These are phyloP conservation scores for Psittacula echo DNA, from an alignment of 2,797 vertebrate genomes.

Conservation along the genomic window DNA sequence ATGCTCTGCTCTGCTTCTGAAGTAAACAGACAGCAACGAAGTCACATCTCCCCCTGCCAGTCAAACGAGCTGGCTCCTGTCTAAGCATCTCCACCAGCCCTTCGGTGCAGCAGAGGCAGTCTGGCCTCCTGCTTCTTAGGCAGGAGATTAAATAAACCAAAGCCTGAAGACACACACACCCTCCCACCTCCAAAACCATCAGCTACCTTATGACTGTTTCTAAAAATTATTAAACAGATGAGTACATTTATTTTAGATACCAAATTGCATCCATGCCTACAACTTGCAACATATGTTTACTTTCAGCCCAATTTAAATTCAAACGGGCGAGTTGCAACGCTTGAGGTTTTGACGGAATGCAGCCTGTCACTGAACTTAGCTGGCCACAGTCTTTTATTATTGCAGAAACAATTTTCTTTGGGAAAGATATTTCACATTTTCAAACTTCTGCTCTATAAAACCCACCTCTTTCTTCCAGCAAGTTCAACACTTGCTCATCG, in stretches of 20 bases:
- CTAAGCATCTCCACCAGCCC: background rate
- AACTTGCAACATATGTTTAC: background rate
- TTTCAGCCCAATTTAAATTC: constrained; percentile 19
- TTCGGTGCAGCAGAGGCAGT: accelerated
- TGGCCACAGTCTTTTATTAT: constrained; percentile 49
- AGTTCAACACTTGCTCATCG: background rate
- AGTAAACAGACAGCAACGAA: background rate
- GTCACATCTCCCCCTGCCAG: accelerated
- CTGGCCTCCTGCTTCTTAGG: background rate
- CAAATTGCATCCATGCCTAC: constrained; percentile 7
- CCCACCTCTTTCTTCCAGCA: constrained; percentile 35
- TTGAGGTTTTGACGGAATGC: constrained; percentile 43
- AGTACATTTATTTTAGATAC: constrained; percentile 11
- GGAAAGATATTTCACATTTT: constrained; percentile 39
- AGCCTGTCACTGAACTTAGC: constrained; percentile 43
- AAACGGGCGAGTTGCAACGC: background rate
- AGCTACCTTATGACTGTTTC: background rate
- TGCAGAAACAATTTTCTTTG: constrained; percentile 8
- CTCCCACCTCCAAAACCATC: background rate
- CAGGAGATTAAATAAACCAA: background rate
- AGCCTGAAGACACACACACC: background rate
- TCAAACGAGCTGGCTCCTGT: background rate
- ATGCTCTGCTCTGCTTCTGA: background rate
- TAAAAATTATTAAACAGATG: constrained; percentile 34
- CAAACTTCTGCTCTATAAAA: constrained; percentile 48